phyloP scores from a whole-genome alignment of 2,797 vertebrate genomes.

The Neosilurus hyrtlii region DNA sequence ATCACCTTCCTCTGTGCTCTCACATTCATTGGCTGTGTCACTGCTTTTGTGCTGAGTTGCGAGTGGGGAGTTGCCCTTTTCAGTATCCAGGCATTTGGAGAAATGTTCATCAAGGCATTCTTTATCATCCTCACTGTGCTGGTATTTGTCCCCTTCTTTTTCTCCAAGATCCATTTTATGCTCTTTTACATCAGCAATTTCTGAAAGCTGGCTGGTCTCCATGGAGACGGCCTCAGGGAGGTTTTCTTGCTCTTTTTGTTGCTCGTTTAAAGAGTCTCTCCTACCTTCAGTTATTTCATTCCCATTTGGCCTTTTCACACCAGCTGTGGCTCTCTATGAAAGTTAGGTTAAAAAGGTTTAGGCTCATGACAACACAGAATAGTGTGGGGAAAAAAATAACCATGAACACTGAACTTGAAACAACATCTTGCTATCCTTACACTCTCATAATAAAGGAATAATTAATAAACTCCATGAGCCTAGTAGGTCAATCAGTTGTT shows the following conservation, averaged over 20 bases:
- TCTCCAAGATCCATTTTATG: constrained; percentile 64
- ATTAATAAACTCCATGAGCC: neutral
- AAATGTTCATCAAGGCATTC: constrained; percentile 31
- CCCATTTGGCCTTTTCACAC: constrained; percentile 65
- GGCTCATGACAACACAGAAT: constrained; percentile 8
- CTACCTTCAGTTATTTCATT: constrained; percentile 66
- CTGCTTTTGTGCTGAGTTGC: constrained; percentile 5
- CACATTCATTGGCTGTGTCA: constrained; percentile 17
- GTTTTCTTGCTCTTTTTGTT: constrained; percentile 57
- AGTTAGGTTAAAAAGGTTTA: constrained; percentile 35
- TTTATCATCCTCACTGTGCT: constrained; percentile 30
- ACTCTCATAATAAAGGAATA: neutral
- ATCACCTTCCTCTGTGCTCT: constrained; percentile 33
- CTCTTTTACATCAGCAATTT: constrained; percentile 58
- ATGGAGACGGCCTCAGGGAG: constrained; percentile 68
- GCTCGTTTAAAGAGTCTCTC: constrained; percentile 67
- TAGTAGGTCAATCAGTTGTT: constrained; percentile 8
- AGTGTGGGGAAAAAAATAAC: neutral
- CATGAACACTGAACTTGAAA: neutral
- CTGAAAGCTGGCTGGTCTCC: constrained; percentile 74
- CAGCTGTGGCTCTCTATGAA: constrained; percentile 67
- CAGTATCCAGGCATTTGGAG: constrained; percentile 39
- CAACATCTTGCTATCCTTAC: neutral
- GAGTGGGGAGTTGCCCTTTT: constrained; percentile 28
- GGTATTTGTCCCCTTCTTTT: constrained; percentile 44